phyloP scores from a whole-genome alignment of 2,888 invertebrate genomes.

The Brenthis daphne region DNA sequence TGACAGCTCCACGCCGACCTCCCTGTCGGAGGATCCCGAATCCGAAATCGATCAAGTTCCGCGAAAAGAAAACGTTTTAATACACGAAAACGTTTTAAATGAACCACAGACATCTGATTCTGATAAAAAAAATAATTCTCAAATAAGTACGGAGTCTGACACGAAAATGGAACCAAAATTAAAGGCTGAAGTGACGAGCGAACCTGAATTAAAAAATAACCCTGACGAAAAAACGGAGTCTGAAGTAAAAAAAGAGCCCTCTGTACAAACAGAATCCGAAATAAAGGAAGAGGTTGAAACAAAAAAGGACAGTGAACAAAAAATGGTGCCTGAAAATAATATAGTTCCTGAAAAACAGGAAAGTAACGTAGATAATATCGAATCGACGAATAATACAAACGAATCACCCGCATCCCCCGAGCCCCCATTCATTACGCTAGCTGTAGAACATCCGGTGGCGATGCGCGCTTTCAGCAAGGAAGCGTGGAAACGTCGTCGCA shows the following conservation, averaged over 20 bases:
- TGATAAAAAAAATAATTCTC: not conserved
- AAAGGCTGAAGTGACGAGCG: not conserved
- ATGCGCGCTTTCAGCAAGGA: constrained; percentile 80
- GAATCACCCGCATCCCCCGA: constrained; percentile 47
- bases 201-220: constrained; percentile 2
- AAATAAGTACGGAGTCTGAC: constrained; percentile 12
- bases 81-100: constrained; percentile 12
- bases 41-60: constrained; percentile 28
- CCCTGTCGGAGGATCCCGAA: constrained; percentile 40
- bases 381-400: constrained; percentile 20
- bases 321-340: constrained; percentile 10
- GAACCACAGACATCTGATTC: constrained; percentile 17
- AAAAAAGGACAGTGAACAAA: constrained; percentile 7
- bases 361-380: constrained; percentile 3
- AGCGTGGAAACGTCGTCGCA: constrained; percentile 73
- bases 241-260: constrained; percentile 5
- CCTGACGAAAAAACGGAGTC: not conserved
- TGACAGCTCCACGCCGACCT: constrained; percentile 52
- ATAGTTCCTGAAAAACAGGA: constrained; percentile 25
- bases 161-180: constrained; percentile 15
- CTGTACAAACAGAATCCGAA: not conserved
- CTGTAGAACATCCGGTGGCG: constrained; percentile 75
- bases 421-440: constrained; percentile 65
- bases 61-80: constrained; percentile 11
- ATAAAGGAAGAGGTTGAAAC: not conserved